A percentile compares a stretch with the other conserved stretches of the same genome.
Evolutionary conservation across 2,797 vertebrate species (phyloP).

Genomic region (Thaleichthys pacificus): DNA sequence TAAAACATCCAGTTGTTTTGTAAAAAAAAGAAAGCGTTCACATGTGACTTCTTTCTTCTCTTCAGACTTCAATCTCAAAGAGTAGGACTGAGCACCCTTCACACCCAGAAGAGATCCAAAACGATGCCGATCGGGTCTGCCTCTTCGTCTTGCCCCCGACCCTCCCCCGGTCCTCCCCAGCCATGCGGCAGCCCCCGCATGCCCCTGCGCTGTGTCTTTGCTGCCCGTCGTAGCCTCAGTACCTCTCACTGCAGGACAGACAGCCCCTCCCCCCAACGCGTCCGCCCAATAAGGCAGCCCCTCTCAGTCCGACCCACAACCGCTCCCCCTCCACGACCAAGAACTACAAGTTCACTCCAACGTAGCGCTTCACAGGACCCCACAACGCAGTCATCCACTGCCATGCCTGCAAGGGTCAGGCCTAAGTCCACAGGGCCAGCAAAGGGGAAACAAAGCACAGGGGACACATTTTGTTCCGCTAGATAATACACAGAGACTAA

Average conservation of each 20-base stretch:
- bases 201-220: conserved; percentile 70
- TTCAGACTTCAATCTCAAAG: conserved; percentile 78
- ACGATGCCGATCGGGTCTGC: conserved; percentile 62
- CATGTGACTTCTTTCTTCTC: conserved; percentile 22
- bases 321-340: conserved; percentile 61
- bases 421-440: conserved; percentile 39
- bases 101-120: conserved; percentile 65
- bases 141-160: conserved; percentile 47
- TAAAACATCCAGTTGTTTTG: not conserved
- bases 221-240: conserved; percentile 80
- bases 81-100: conserved; percentile 44
- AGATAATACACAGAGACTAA: conserved; percentile 72
- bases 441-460: conserved; percentile 52
- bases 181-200: conserved; percentile 70
- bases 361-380: conserved; percentile 44
- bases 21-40: not conserved
- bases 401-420: conserved; percentile 37
- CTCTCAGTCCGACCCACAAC: conserved; percentile 69
- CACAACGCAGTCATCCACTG: conserved; percentile 40
- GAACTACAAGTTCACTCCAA: conserved; percentile 35
- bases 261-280: conserved; percentile 88
- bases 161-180: conserved; percentile 50
- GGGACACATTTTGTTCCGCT: conserved; percentile 23
- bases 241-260: conserved; percentile 83
- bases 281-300: conserved; percentile 67